These are phyloP conservation scores for Leptinotarsa haldemani DNA, from an alignment of 2,888 invertebrate genomes.

Conservation along the genomic window DNA sequence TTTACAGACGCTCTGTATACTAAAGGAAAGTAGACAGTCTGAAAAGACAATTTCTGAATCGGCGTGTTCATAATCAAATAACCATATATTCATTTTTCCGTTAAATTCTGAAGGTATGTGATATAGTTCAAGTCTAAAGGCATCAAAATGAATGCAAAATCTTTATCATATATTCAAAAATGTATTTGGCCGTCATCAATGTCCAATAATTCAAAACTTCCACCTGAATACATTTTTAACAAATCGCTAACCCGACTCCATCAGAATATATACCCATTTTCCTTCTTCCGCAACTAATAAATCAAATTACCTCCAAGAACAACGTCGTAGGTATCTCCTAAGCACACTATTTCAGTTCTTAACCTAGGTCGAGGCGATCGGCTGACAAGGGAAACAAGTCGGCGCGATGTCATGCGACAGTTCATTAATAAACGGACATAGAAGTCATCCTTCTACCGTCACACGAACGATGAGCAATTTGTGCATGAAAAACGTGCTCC, in stretches of 20 bases:
- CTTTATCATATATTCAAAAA: no score
- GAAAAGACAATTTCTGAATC: no score
- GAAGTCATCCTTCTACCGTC: conserved; percentile 6
- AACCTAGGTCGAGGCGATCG: conserved; percentile 19
- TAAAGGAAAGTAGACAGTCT: no score
- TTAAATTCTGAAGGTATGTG: no score
- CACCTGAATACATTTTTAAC: not conserved
- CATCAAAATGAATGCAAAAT: no score
- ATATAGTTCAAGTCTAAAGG: no score
- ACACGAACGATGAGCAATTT: conserved; percentile 5
- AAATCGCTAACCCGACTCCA: no score
- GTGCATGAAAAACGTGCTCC: conserved; percentile 20
- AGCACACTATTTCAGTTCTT: conserved; percentile 19
- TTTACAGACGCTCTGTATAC: no score
- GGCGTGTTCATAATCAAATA: no score
- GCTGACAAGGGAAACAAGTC: conserved; percentile 16
- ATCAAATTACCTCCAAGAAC: conserved; percentile 22
- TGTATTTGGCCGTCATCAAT: no score
- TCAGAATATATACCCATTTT: not conserved
- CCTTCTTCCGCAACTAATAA: not conserved
- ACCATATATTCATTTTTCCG: no score
- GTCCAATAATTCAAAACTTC: no score
- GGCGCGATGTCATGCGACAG: conserved; percentile 1
- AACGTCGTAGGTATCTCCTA: conserved; percentile 9
- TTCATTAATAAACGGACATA: conserved; percentile 16